Evolutionary conservation across 2,797 vertebrate species (phyloP).

Genomic region (Linurgus olivaceus): DNA sequence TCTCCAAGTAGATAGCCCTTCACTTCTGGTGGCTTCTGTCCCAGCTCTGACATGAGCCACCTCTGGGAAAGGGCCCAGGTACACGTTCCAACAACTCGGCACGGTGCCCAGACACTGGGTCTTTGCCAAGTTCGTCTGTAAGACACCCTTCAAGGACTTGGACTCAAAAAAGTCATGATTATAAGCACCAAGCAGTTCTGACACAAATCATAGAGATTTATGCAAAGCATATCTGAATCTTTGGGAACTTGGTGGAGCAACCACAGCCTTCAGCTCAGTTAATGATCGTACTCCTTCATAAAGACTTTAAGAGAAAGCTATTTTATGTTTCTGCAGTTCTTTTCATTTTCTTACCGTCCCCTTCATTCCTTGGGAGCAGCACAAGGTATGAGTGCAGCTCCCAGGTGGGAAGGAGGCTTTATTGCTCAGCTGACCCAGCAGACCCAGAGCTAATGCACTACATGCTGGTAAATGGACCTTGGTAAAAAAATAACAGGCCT

Average conservation of each 20-base stretch:
- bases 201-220: background rate
- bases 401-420: background rate
- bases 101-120: background rate
- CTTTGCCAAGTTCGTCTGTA: background rate
- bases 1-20: background rate
- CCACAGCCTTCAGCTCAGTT: background rate
- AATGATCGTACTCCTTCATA: background rate
- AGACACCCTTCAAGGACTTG: slow-evolving; percentile 2
- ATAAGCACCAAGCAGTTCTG: background rate
- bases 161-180: background rate
- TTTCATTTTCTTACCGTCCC: background rate
- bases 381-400: background rate
- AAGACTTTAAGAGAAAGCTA: background rate
- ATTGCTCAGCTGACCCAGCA: slow-evolving; percentile 13
- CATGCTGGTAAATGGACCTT: background rate
- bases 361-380: background rate
- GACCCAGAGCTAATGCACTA: background rate
- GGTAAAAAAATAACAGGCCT: background rate
- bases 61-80: background rate
- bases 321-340: background rate
- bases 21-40: background rate
- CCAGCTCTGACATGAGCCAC: background rate
- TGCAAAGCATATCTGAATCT: background rate
- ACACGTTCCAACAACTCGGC: fast-evolving
- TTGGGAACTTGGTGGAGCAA: background rate